These are phyloP conservation scores for Lamprologus callipterus DNA, from an alignment of 2,113 vertebrate genomes.

Conservation along the genomic window DNA sequence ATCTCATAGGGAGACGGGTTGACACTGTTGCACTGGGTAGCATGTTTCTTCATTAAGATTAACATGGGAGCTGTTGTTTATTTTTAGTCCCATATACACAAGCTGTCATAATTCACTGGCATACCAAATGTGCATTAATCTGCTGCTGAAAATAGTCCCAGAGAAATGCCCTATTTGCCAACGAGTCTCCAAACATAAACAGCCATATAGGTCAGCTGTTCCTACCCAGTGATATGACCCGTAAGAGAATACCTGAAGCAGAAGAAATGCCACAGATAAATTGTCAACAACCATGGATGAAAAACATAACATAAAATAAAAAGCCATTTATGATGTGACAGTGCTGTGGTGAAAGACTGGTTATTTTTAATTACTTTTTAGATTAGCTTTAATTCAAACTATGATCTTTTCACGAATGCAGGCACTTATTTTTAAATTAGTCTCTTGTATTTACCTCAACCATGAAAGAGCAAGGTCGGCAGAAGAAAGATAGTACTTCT, in stretches of 20 bases:
- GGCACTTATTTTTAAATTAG: background rate
- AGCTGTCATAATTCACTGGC: constrained; percentile 3
- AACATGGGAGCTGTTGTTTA: constrained; percentile 9
- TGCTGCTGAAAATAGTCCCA: background rate
- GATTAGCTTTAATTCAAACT: background rate
- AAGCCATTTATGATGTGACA: background rate
- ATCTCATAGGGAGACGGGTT: background rate
- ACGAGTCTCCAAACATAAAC: background rate
- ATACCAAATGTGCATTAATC: constrained; percentile 8
- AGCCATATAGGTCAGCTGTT: background rate
- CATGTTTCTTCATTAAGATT: constrained; percentile 5
- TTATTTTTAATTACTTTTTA: background rate
- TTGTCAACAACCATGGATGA: background rate
- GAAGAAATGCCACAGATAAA: background rate
- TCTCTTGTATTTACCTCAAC: background rate
- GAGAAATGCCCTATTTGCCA: background rate
- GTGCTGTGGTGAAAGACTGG: background rate
- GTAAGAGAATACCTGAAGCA: background rate
- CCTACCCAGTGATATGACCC: background rate
- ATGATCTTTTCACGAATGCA: background rate
- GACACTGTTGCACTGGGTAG: background rate
- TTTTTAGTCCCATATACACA: constrained; percentile 18
- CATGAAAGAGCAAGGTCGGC: background rate
- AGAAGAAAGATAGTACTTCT: background rate
- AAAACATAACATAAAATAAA: background rate